These are phyloP conservation scores for Idaea aversata DNA, from an alignment of 2,888 invertebrate species.

Conservation along the genomic window DNA sequence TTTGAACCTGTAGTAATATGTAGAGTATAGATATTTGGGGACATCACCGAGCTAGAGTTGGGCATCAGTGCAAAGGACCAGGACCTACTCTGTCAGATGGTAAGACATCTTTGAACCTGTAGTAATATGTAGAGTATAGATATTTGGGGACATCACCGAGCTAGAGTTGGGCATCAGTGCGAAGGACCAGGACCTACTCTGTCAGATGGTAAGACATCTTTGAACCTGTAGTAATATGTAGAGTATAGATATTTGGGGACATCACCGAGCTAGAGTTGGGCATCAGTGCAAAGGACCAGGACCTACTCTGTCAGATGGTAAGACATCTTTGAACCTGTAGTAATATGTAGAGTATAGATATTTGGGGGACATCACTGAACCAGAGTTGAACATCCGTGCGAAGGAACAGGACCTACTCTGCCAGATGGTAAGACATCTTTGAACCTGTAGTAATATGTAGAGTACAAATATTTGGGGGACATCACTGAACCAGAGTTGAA, in stretches of 20 bases:
- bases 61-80: conserved; percentile 91
- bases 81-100: conserved; percentile 83
- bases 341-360: too few relatives aligned
- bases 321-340: too few relatives aligned
- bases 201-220: too few relatives aligned
- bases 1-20: neutral
- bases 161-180: conserved; percentile 90
- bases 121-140: too few relatives aligned
- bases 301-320: conserved; percentile 83
- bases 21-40: conserved; percentile 82
- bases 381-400: conserved; percentile 85
- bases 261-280: conserved; percentile 92
- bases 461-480: too few relatives aligned
- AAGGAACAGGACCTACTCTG: conserved; percentile 87
- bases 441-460: too few relatives aligned
- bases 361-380: conserved; percentile 61
- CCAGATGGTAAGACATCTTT: too few relatives aligned
- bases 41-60: conserved; percentile 90
- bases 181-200: conserved; percentile 86
- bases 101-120: too few relatives aligned
- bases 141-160: conserved; percentile 92
- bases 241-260: conserved; percentile 91
- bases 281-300: conserved; percentile 88
- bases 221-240: too few relatives aligned
- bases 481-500: too few relatives aligned